Percentiles rank a stretch among this genome's conserved stretches.
phyloP scores from a whole-genome alignment of 2,113 vertebrate genomes.

The Prinia subflava region DNA sequence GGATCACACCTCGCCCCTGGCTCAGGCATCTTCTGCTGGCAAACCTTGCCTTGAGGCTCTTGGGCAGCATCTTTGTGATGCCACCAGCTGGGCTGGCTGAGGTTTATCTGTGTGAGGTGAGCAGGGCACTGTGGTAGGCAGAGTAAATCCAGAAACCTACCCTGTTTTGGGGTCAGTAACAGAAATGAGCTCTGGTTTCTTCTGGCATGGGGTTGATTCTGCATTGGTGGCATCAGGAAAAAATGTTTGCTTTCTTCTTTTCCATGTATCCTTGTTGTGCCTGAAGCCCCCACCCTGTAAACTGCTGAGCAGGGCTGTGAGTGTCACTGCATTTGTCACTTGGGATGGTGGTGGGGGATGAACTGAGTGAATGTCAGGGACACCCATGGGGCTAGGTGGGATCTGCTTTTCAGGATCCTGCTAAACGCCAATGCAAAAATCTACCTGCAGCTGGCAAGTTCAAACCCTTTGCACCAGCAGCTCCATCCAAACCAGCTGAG shows the following conservation, averaged over 20 bases:
- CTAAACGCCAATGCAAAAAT: neutral
- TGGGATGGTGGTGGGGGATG: neutral
- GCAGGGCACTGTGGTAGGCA: neutral
- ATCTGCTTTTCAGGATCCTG: neutral
- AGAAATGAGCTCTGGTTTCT: neutral
- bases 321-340: neutral
- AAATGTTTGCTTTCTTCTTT: neutral
- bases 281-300: neutral
- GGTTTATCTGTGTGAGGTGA: neutral
- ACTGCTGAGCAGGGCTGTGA: neutral
- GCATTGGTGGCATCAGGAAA: neutral
- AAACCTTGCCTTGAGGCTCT: neutral
- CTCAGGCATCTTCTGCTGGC: neutral
- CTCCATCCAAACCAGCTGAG: neutral
- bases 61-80: neutral
- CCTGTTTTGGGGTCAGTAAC: neutral
- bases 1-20: rapidly evolving
- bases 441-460: neutral
- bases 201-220: neutral
- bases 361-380: neutral
- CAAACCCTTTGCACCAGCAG: neutral
- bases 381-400: neutral
- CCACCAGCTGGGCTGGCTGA: neutral
- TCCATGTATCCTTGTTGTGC: neutral
- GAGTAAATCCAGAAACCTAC: neutral